These are phyloP conservation scores for Dallia pectoralis DNA, from an alignment of 2,797 vertebrate genomes.

Conservation along the genomic window DNA sequence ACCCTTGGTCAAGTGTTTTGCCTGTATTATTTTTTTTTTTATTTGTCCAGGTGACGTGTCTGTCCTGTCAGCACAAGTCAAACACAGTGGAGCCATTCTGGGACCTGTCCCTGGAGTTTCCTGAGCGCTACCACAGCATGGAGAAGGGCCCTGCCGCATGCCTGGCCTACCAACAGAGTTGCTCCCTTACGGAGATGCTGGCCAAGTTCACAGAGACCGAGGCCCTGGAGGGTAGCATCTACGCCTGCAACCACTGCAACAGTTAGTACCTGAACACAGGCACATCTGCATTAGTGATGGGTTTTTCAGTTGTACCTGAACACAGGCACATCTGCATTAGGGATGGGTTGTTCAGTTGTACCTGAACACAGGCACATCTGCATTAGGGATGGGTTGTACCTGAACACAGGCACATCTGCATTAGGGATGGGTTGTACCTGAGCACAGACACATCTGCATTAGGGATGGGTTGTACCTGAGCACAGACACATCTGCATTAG, in stretches of 20 bases:
- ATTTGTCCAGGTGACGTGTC: constrained; percentile 86
- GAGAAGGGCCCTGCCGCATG: constrained; percentile 81
- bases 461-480: too few relatives aligned
- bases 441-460: too few relatives aligned
- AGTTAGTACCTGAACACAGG: constrained; percentile 73
- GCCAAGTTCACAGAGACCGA: constrained; percentile 99
- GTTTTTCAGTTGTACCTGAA: too few relatives aligned
- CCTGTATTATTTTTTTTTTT: neutral
- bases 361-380: too few relatives aligned
- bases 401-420: too few relatives aligned
- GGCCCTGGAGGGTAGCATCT: constrained; percentile 95
- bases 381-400: too few relatives aligned
- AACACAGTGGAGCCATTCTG: constrained; percentile 99
- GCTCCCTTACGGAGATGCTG: constrained; percentile 96
- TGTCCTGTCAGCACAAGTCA: constrained; percentile 97
- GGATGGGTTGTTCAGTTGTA: too few relatives aligned
- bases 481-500: too few relatives aligned
- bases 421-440: too few relatives aligned
- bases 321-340: too few relatives aligned
- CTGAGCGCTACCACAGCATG: constrained; percentile 90
- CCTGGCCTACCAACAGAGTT: constrained; percentile 82
- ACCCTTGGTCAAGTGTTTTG: neutral
- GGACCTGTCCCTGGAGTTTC: constrained; percentile 98
- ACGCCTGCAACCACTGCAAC: constrained; percentile 98
- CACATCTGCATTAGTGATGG: neutral